Evolutionary conservation across 1,140 invertebrate species (phyloP), one percentile per base, ranked within the genome.

Genomic region (Drosophila virilis): DNA sequence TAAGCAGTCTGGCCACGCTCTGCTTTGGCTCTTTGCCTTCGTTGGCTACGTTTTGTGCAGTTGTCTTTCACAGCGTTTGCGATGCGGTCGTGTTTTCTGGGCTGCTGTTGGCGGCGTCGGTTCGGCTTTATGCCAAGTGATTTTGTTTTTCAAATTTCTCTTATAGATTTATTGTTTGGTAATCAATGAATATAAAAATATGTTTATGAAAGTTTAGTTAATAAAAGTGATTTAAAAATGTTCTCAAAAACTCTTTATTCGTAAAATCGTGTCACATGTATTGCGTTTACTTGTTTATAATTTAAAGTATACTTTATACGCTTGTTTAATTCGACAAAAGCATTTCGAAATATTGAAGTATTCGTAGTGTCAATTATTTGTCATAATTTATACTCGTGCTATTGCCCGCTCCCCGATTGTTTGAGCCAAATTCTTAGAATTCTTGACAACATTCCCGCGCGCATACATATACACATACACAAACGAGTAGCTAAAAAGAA

Each of bases 361-460:
- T 48, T 42, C 13, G 10, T 22, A 48, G 32, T 52, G 38, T 38
- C 15, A 28, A 65, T 66, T 38, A 32, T 69, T 71, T 64, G 17
- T 52, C 43, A 75, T 75, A 45, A 52, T 62, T 28, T 59, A 13
- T 42, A 65, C 46, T 58, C 43, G 43, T 65, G 38, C 13, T 37
- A 57, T 48, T 57, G 43, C 66, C 68, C 77, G 65, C 43, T 57
- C 64, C 64, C 69, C 60, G 43, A 37, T 77, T 33, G 65, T 67
- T 89, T 78, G 65, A 77, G 80, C 77, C 72, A 88, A 89, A 89
- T 89, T 89, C 84, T 89, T 84, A 84, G 84, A 89, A 89, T 89
- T 89, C 84, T 83, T 89, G 73, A 70, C 82, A 89, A 89, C 84
- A 89, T 89, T 89, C 84, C 84, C 84, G 84, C 84, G 84, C 85